These are phyloP conservation scores for Pachyuromys duprasi DNA, from an alignment of 2,797 vertebrate genomes.

Conservation along the genomic window DNA sequence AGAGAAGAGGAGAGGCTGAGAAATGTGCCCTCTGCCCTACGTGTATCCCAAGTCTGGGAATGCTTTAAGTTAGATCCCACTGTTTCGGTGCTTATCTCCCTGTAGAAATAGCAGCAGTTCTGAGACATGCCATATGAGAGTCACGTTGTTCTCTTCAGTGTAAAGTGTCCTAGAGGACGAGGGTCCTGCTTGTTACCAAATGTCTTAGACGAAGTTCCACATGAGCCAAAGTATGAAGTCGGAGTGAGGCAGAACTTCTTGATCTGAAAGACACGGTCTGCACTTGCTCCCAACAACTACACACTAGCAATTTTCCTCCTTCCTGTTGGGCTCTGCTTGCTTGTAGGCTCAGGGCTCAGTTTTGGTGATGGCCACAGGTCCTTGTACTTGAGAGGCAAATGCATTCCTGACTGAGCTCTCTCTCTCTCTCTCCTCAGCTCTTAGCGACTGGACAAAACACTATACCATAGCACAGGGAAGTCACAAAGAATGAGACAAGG, in stretches of 20 bases:
- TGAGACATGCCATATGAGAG: background rate
- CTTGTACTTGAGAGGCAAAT: background rate
- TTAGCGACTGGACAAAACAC: background rate
- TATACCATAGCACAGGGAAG: background rate
- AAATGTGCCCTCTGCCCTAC: rapidly evolving
- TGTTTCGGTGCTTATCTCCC: background rate
- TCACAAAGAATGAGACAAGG: background rate
- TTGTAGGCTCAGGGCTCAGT: background rate
- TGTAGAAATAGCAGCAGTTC: background rate
- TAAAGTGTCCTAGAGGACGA: background rate
- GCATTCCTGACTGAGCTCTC: too few relatives aligned
- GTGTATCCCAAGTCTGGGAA: background rate
- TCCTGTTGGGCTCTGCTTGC: background rate
- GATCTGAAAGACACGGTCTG: background rate
- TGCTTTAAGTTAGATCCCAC: background rate
- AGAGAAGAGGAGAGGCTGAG: background rate
- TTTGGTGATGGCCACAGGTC: background rate
- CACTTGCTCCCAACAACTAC: background rate
- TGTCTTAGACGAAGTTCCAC: background rate
- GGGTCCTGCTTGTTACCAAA: background rate
- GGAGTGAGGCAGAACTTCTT: background rate
- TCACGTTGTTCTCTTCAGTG: background rate
- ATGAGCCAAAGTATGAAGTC: background rate
- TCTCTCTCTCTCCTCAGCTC: background rate
- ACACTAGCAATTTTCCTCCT: background rate